These are phyloP conservation scores for Dioctria linearis DNA, from an alignment of 2,888 invertebrate species.

Conservation along the genomic window DNA sequence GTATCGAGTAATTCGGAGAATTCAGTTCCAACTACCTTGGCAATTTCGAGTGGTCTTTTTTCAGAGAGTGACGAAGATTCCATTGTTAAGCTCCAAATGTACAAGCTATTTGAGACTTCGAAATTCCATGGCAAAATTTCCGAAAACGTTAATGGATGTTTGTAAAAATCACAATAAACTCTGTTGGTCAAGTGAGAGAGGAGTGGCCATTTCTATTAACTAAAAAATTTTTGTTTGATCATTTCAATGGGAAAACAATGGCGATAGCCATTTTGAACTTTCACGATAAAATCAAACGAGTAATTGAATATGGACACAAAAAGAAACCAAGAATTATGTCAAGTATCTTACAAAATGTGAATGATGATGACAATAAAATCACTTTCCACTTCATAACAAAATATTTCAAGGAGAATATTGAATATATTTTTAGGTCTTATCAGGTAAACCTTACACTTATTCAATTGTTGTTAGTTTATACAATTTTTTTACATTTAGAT, in stretches of 20 bases:
- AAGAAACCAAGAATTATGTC: constrained; percentile 16
- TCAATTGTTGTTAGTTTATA: no score
- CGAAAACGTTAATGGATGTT: background rate
- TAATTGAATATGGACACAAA: background rate
- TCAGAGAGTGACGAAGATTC: constrained; percentile 1
- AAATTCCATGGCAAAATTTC: constrained; percentile 45
- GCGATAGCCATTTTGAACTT: background rate
- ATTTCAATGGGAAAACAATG: background rate
- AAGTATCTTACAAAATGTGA: background rate
- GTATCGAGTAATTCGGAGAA: background rate
- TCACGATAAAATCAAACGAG: background rate
- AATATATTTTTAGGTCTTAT: background rate
- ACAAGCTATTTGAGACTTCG: constrained; percentile 12
- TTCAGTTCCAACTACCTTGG: constrained; percentile 24
- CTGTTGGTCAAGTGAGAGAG: background rate
- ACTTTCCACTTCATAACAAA: background rate
- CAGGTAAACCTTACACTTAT: background rate
- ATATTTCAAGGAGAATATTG: background rate
- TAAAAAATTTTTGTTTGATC: background rate
- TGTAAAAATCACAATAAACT: constrained; percentile 13
- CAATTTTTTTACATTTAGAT: background rate
- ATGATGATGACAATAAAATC: background rate
- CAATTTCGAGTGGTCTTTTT: constrained; percentile 17
- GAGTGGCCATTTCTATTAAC: constrained; percentile 12
- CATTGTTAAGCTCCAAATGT: background rate